Percentiles rank a stretch among this genome's conserved stretches.
phyloP scores from a whole-genome alignment of 1,140 invertebrate species.

The Mizuhopecten yessoensis region DNA sequence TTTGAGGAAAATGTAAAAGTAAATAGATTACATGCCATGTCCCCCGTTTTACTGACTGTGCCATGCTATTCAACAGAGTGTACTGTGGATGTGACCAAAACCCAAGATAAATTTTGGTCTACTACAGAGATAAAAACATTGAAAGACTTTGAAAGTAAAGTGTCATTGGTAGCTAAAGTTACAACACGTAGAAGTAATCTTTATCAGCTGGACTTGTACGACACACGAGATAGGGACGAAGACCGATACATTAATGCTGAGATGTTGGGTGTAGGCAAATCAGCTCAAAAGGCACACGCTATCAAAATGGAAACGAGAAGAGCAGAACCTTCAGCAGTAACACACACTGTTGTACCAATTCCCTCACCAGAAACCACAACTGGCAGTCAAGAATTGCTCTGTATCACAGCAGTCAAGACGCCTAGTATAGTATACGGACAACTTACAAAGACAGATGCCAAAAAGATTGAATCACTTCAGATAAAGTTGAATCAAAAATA shows the following conservation, averaged over 20 bases:
- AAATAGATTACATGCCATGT: conserved; percentile 58
- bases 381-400: conserved; percentile 57
- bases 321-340: background rate
- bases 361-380: conserved; percentile 55
- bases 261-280: conserved; percentile 49
- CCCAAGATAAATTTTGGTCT: conserved; percentile 60
- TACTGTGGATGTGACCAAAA: conserved; percentile 62
- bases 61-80: conserved; percentile 67
- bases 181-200: conserved; percentile 55
- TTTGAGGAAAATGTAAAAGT: conserved; percentile 58
- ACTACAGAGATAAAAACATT: conserved; percentile 60
- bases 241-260: conserved; percentile 68
- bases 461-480: conserved; percentile 63
- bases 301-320: background rate
- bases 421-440: conserved; percentile 65
- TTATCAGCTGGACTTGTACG: conserved; percentile 69
- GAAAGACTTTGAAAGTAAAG: conserved; percentile 62
- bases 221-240: conserved; percentile 60
- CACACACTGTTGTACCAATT: conserved; percentile 42
- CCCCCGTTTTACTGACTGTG: conserved; percentile 51
- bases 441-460: conserved; percentile 61
- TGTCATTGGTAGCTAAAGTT: conserved; percentile 66
- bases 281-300: background rate
- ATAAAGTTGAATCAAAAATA: conserved; percentile 60
- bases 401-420: conserved; percentile 65